These are phyloP conservation scores for Luffia ferchaultella DNA, from an alignment of 2,888 invertebrate genomes.

Conservation along the genomic window DNA sequence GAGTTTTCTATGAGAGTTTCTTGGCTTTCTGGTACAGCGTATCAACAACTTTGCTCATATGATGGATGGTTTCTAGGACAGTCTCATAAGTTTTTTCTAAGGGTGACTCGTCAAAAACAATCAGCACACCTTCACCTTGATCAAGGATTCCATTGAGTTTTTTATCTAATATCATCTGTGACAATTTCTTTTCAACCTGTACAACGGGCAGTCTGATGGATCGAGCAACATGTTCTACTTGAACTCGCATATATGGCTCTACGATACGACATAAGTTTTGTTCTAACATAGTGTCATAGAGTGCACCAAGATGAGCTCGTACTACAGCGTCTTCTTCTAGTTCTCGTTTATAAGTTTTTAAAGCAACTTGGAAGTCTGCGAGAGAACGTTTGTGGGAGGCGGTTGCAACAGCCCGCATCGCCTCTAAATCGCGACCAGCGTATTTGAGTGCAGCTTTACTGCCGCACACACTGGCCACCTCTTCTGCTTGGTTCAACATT, in stretches of 20 bases:
- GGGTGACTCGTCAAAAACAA: conserved; percentile 95
- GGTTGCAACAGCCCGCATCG: conserved; percentile 96
- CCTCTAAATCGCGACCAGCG: conserved; percentile 94
- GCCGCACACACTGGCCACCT: conserved; percentile 93
- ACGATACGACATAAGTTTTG: conserved; percentile 98
- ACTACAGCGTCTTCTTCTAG: conserved; percentile 97
- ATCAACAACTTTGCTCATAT: conserved; percentile 99
- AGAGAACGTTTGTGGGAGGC: conserved; percentile 97
- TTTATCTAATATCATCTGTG: conserved; percentile 99
- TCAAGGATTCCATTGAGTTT: conserved; percentile 97
- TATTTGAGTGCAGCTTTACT: conserved; percentile 98
- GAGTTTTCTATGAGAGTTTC: conserved; percentile 90
- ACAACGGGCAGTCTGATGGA: conserved; percentile 87
- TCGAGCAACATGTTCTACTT: conserved; percentile 91
- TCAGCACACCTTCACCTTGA: conserved; percentile 97
- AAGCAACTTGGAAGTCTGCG: conserved; percentile 93
- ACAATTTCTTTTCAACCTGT: conserved; percentile 97
- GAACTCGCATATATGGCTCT: conserved; percentile 97
- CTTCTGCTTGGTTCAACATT: conserved; percentile 96
- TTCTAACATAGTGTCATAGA: conserved; percentile 98
- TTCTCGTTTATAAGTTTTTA: conserved; percentile 87
- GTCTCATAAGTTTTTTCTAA: conserved; percentile 98
- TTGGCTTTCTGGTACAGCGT: conserved; percentile 99
- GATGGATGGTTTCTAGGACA: conserved; percentile 96
- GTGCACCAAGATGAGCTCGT: conserved; percentile 92